Base-by-base conservation (phyloP, 2,113 vertebrate genomes). In the Carassius carassius region DNA sequence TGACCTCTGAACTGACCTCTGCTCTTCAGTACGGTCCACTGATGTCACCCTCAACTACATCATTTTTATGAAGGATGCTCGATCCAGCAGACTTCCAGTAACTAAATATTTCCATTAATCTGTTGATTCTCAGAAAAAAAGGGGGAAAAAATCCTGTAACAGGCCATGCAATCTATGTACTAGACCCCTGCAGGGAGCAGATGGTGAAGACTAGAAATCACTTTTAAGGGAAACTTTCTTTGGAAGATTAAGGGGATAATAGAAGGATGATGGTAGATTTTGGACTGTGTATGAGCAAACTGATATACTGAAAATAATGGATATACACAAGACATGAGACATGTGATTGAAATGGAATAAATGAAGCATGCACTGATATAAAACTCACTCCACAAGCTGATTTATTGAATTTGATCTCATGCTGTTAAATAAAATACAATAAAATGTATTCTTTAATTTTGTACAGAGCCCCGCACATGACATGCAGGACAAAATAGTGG, bases 121-220 rank as follows among this genome's bases (percentile, higher is more conserved):
- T 85, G 62, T 8, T 5, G 1, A 76, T 86, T 88, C 86, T 69
- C 70, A 17, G 67, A 49, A 60, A 79, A 49, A 19, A n/a, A 1
- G 23, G 7, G 41, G 75, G n/a, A 25, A 29, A 51, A 63, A 51
- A 21, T 58, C 32, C 32, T 19, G 76, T 19, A 54, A 14, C 32
- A 8, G 25, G 5, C 60, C 41, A 37, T 54, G 2, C 74, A 77
- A 87, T 87, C 73, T 73, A 9, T 65, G 79, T 63, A 41, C 70
- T 63, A 10, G 44, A 2, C 44, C 2, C 4, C 44, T 11, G 44
- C 44, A 47, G 60, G 37, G 44, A 87, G 37, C 88, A 89, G 88
- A 86, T 86, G 88, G 69, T 69, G 54, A 77, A 60, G 51, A 84
- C 17, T 11, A 56, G 17, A 82, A 80, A 72, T 10, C 77, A 84